Evolutionary conservation across 2,888 invertebrate species (phyloP), one percentile per base, ranked within the genome.

Genomic region (Parasteatoda lunata): DNA sequence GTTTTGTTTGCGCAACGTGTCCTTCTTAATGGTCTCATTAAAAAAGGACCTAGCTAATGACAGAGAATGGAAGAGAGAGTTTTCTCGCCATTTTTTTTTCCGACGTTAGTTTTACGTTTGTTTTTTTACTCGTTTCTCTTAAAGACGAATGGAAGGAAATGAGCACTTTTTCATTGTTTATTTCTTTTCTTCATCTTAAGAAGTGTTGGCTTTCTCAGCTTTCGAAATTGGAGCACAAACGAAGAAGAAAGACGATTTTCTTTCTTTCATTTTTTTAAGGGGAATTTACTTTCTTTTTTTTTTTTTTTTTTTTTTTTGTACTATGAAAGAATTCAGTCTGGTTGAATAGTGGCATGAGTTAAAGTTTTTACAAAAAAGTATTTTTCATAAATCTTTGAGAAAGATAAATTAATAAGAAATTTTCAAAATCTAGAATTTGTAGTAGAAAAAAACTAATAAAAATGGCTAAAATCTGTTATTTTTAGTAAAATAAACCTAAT

Each of bases 1-100:
- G 76, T 86, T 84, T 86, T 86, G 85, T 86, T 86, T 86, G 85
- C 85, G 45, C 80, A 77, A 80, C 85, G 85, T 86, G 85, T 86
- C 85, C 59, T 48, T 76, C 80, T 86, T 86, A 86, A 86, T 86
- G 85, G 85, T 51, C 85, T 86, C 85, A 86, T 86, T 86, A 86
- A 86, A 86, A 85, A 77, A 65, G 80, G 80, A 86, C 85, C 76
- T 72, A 49, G 45, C 85, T 86, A 86, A 86, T 86, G 85, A 86
- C 85, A 86, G 76, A 72, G 79, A 84, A 75, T 4, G 75, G 75
- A 79, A 65, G 70, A 75, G 59, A 4, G 85, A 72, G 65, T 76
- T 68, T 77, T 77, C 68, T 68, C 45, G 7, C 68, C 30, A 65
- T 71, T 68, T 30, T 65, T 64, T 77, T 78, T 59, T 52, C 8